Percentiles rank a stretch among this genome's conserved stretches.
phyloP scores from a whole-genome alignment of 2,888 invertebrate species.

The Nomada lathburiana region DNA sequence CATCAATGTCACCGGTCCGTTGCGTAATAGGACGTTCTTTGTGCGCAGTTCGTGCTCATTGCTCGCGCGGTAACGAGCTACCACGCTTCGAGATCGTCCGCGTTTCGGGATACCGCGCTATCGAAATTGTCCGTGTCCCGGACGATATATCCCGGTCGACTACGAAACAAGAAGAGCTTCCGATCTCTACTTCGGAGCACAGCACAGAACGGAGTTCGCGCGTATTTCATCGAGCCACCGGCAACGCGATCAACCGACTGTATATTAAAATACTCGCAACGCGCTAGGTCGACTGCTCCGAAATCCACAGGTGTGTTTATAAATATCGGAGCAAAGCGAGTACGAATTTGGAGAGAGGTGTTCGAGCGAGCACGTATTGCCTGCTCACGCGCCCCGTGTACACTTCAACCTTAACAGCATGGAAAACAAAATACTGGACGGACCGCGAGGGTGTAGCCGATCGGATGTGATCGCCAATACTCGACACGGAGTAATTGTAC shows the following conservation, averaged over 20 bases:
- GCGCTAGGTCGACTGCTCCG: neutral
- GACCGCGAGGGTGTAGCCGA: too few relatives aligned
- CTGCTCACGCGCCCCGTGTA: too few relatives aligned
- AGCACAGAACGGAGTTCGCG: too few relatives aligned
- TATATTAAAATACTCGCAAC: neutral
- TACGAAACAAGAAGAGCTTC: too few relatives aligned
- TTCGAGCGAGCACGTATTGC: neutral
- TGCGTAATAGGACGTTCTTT: slow-evolving; percentile 64
- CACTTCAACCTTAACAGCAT: too few relatives aligned
- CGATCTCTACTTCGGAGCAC: too few relatives aligned
- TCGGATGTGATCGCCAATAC: too few relatives aligned
- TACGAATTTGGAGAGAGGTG: neutral
- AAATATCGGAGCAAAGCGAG: slow-evolving; percentile 6
- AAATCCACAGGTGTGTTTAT: slow-evolving; percentile 8
- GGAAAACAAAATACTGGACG: too few relatives aligned
- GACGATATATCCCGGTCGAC: too few relatives aligned
- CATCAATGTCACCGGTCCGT: slow-evolving; percentile 69
- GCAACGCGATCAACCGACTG: too few relatives aligned
- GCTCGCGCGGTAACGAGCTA: slow-evolving; percentile 22
- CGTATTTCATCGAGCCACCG: too few relatives aligned
- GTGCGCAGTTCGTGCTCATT: slow-evolving; percentile 40
- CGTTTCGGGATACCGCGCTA: neutral
- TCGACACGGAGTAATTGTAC: too few relatives aligned
- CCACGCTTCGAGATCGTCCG: neutral
- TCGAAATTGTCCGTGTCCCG: neutral